Conservation (phyloP, 2,113 vertebrate species). For the Crocuta crocuta region DNA sequence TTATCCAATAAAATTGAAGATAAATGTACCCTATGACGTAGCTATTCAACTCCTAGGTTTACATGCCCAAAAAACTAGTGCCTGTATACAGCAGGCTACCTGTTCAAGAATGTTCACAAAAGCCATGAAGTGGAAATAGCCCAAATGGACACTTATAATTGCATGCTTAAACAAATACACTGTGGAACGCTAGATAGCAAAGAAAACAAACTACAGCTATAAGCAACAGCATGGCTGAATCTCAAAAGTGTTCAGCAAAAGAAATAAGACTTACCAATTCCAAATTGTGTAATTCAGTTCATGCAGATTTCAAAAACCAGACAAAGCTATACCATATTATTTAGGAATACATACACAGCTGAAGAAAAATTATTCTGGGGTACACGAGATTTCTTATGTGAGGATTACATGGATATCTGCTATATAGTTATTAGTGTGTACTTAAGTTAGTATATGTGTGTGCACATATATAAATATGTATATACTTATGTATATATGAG, state of each 20-base stretch:
- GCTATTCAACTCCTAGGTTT: background rate
- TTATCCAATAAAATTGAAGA: slow-evolving; percentile 17
- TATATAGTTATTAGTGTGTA: background rate
- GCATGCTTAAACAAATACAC: background rate
- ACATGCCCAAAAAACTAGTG: background rate
- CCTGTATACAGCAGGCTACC: background rate
- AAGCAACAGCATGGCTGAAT: background rate
- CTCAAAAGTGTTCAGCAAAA: slow-evolving; percentile 17
- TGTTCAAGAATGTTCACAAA: slow-evolving; percentile 14
- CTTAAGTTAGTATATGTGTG: background rate
- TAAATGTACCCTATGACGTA: background rate
- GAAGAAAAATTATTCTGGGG: slow-evolving; percentile 25
- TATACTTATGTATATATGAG: background rate
- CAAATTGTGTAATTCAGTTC: slow-evolving; percentile 11
- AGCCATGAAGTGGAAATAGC: background rate
- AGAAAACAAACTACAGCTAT: slow-evolving; percentile 11
- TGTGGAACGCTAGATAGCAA: background rate
- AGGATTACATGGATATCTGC: background rate
- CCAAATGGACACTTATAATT: background rate
- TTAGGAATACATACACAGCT: background rate
- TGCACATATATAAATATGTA: background rate
- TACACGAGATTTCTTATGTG: background rate
- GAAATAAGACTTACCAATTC: slow-evolving; percentile 6
- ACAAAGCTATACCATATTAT: background rate
- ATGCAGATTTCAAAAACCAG: slow-evolving; percentile 8